These are phyloP conservation scores for Stegophylla sp. DNA, from an alignment of 2,888 invertebrate species.

Conservation along the genomic window DNA sequence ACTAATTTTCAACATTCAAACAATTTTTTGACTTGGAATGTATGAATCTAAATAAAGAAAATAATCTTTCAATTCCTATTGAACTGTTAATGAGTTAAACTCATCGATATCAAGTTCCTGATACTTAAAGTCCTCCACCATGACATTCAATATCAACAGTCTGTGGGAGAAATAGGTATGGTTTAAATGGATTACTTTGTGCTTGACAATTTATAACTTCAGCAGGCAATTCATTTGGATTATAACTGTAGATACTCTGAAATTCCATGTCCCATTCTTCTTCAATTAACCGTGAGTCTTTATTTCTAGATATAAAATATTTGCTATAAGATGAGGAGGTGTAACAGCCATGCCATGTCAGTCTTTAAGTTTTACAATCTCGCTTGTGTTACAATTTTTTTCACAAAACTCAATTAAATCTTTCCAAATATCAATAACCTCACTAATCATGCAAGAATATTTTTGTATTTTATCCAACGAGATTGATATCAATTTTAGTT, in stretches of 20 bases:
- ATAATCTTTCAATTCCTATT: not conserved
- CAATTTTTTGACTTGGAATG: not conserved
- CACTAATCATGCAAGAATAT: not conserved
- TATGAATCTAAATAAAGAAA: not conserved
- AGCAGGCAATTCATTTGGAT: not conserved
- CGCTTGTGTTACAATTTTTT: not conserved
- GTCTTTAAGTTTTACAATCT: not conserved
- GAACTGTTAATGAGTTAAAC: not conserved
- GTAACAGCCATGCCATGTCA: not conserved
- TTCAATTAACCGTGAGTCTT: not conserved
- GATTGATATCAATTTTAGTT: not conserved
- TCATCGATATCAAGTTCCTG: not conserved
- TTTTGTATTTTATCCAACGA: constrained; percentile 23
- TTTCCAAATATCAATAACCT: not conserved
- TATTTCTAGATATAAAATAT: not conserved
- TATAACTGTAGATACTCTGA: not conserved
- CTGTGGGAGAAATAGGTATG: not conserved
- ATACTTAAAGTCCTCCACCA: not conserved
- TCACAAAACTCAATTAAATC: not conserved
- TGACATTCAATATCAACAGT: not conserved
- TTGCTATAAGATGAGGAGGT: not conserved
- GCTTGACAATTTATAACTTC: not conserved
- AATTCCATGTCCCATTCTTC: not conserved
- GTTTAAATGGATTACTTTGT: not conserved
- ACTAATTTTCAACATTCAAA: not conserved